These are phyloP conservation scores for Drosophila paramelanica DNA, from an alignment of 2,888 invertebrate species.

Conservation along the genomic window DNA sequence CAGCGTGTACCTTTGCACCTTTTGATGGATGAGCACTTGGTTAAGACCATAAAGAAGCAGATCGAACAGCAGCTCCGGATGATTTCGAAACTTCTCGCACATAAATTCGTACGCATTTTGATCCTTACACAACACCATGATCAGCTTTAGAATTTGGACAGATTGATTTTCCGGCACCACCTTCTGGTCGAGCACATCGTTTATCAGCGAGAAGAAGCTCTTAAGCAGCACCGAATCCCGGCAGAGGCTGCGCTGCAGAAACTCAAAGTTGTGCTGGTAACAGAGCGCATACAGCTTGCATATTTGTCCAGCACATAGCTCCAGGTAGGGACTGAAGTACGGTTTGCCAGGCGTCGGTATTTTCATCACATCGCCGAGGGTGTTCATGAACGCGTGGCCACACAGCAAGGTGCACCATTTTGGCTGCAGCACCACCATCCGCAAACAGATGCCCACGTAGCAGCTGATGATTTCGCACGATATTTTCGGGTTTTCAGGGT, in stretches of 20 bases:
- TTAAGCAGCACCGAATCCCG: constrained; percentile 75
- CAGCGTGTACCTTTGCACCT: constrained; percentile 67
- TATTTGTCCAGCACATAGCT: constrained; percentile 76
- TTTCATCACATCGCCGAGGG: constrained; percentile 76
- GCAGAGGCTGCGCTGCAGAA: constrained; percentile 76
- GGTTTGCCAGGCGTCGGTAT: constrained; percentile 13
- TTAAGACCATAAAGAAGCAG: constrained; percentile 64
- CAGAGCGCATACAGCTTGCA: constrained; percentile 79
- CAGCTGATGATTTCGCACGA: constrained; percentile 76
- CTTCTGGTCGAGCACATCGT: constrained; percentile 31
- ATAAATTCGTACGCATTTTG: constrained; percentile 64
- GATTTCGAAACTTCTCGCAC: constrained; percentile 56
- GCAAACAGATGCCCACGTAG: constrained; percentile 67
- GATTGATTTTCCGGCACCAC: constrained; percentile 15
- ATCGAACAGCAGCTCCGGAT: constrained; percentile 55
- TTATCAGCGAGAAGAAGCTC: constrained; percentile 51
- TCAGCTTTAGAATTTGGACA: constrained; percentile 60
- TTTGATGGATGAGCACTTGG: constrained; percentile 1
- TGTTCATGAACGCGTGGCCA: constrained; percentile 64
- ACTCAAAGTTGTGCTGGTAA: constrained; percentile 63
- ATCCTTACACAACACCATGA: constrained; percentile 78
- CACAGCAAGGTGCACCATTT: constrained; percentile 62
- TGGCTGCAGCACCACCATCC: constrained; percentile 52
- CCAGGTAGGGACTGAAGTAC: constrained; percentile 23
- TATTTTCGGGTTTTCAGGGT: neutral